Evolutionary conservation across 2,113 vertebrate species (phyloP).

Genomic region (Apteryx owenii): DNA sequence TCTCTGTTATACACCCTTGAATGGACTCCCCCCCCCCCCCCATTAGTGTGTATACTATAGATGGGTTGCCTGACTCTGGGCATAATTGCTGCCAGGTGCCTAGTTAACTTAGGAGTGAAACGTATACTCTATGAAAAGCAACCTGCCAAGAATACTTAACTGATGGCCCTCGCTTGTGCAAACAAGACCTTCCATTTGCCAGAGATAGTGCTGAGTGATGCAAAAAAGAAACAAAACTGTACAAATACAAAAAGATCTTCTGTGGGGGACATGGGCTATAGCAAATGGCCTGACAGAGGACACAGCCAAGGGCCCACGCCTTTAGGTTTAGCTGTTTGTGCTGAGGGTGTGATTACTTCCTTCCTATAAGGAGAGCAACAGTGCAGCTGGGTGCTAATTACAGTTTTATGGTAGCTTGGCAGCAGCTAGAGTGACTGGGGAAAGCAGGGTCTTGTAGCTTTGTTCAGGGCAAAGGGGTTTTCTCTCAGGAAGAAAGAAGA

Average conservation of each 20-base stretch:
- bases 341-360: background rate
- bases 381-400: background rate
- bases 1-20: background rate
- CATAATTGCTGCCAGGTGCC: background rate
- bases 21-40: background rate
- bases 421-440: background rate
- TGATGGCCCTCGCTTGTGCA: slow-evolving; percentile 1
- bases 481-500: background rate
- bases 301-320: background rate
- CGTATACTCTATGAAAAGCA: background rate
- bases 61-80: background rate
- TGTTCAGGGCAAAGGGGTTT: background rate
- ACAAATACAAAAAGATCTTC: fast-evolving
- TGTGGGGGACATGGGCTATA: background rate
- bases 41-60: background rate
- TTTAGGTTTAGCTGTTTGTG: background rate
- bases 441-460: background rate
- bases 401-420: background rate
- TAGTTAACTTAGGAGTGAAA: slow-evolving; percentile 5
- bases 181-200: background rate
- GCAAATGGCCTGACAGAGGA: background rate
- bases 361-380: background rate
- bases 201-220: background rate
- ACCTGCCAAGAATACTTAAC: background rate
- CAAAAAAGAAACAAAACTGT: background rate